phyloP scores from a whole-genome alignment of 1,140 invertebrate genomes.

The Callitettix versicolor region DNA sequence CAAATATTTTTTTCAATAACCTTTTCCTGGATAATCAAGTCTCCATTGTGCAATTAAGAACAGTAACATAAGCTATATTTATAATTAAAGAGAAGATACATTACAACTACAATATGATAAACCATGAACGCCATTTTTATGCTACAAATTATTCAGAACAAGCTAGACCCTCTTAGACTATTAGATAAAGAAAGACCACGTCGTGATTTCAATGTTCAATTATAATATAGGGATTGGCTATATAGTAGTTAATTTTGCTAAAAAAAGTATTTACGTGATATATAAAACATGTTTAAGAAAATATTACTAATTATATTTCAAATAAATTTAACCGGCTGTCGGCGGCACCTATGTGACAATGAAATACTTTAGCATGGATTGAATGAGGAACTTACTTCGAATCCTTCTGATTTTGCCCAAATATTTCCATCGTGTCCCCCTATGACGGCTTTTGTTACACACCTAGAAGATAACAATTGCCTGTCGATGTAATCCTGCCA shows the following conservation, averaged over 20 bases:
- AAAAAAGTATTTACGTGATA: no score
- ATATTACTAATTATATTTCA: not conserved
- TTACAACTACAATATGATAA: not conserved
- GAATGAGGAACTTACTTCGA: slow-evolving; percentile 64
- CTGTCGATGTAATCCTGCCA: slow-evolving; percentile 98
- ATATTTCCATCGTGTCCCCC: slow-evolving; percentile 88
- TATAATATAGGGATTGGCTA: no score
- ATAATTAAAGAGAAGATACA: no score
- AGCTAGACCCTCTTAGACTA: not conserved
- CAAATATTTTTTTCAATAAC: no score
- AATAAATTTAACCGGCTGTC: not conserved
- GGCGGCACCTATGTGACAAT: not conserved
- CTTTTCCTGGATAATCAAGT: no score
- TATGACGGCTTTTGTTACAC: slow-evolving; percentile 87
- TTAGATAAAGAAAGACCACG: no score
- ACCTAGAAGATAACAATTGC: slow-evolving; percentile 85
- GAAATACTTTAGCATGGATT: not conserved
- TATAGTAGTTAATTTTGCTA: no score
- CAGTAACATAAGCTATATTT: no score
- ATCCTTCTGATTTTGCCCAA: slow-evolving; percentile 87
- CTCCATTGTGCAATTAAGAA: no score
- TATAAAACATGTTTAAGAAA: not conserved
- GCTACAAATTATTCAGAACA: not conserved
- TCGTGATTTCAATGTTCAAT: no score
- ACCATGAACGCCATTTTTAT: not conserved